Percentiles rank a stretch among this genome's conserved stretches.
phyloP scores from a whole-genome alignment of 2,888 invertebrate species.

The Malthinus flaveolus region DNA sequence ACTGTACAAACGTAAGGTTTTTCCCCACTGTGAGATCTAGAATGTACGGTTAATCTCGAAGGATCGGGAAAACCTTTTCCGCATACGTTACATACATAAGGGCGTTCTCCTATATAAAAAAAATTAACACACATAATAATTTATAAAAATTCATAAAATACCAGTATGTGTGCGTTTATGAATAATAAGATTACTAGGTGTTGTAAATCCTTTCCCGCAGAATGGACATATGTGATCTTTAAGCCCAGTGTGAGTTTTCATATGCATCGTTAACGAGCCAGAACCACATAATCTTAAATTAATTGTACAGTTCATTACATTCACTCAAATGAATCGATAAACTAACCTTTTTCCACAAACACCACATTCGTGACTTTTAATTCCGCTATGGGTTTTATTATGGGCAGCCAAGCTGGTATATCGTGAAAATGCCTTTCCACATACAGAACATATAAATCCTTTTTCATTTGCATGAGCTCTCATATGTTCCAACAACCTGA shows the following conservation, averaged over 20 bases:
- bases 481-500: slow-evolving; percentile 51
- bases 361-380: slow-evolving; percentile 50
- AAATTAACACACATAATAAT: background rate
- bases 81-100: slow-evolving; percentile 53
- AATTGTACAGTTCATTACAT: slow-evolving; percentile 2
- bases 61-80: slow-evolving; percentile 58
- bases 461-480: slow-evolving; percentile 52
- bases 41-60: slow-evolving; percentile 57
- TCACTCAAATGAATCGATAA: background rate
- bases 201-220: slow-evolving; percentile 53
- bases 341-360: slow-evolving; percentile 53
- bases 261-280: slow-evolving; percentile 54
- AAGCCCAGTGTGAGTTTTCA: slow-evolving; percentile 57
- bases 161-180: slow-evolving; percentile 53
- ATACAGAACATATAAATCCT: slow-evolving; percentile 50
- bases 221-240: slow-evolving; percentile 51
- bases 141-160: slow-evolving; percentile 18
- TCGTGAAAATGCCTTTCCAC: slow-evolving; percentile 52
- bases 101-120: slow-evolving; percentile 50
- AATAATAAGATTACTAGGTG: slow-evolving; percentile 50
- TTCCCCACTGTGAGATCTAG: slow-evolving; percentile 55
- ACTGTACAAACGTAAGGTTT: slow-evolving; percentile 50
- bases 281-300: slow-evolving; percentile 49
- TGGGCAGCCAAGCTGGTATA: slow-evolving; percentile 51
- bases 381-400: slow-evolving; percentile 50